A percentile compares a stretch with the other conserved stretches of the same genome.
These are phyloP conservation scores for Pemphigus obesinymphae DNA, from an alignment of 1,140 invertebrate species.

Conservation along the genomic window DNA sequence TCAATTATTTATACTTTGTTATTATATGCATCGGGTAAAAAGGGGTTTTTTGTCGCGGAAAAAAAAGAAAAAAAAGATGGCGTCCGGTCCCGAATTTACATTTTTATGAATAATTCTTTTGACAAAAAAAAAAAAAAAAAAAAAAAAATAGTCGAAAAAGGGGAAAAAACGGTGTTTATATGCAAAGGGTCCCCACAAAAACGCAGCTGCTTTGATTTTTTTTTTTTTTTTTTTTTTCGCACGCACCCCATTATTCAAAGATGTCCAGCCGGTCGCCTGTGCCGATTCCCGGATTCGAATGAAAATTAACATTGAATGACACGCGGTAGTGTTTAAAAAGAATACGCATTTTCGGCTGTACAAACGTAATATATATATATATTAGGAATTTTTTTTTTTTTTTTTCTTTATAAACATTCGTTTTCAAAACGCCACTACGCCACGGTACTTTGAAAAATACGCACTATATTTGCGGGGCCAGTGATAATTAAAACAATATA, in stretches of 20 bases:
- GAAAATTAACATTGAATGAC: conserved; percentile 34
- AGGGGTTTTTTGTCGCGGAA: conserved; percentile 38
- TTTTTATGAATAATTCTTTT: conserved; percentile 38
- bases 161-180: conserved; percentile 32
- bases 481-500: neutral
- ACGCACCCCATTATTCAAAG: conserved; percentile 36
- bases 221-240: too few relatives aligned
- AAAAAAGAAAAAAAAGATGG: conserved; percentile 42
- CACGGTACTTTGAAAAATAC: too few relatives aligned
- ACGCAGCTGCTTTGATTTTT: conserved; percentile 42
- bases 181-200: conserved; percentile 40
- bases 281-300: conserved; percentile 27
- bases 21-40: conserved; percentile 38
- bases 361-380: neutral
- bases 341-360: neutral
- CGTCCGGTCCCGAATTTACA: conserved; percentile 38
- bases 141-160: conserved; percentile 9
- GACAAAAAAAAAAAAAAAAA: neutral
- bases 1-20: conserved; percentile 41
- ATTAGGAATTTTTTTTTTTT: too few relatives aligned
- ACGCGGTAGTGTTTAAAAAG: neutral
- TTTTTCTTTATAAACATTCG: too few relatives aligned
- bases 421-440: too few relatives aligned
- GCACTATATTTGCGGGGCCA: neutral
- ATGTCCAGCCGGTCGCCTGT: conserved; percentile 31